Base-by-base conservation (phyloP, 2,888 invertebrate genomes). In the Tillus elongatus region DNA sequence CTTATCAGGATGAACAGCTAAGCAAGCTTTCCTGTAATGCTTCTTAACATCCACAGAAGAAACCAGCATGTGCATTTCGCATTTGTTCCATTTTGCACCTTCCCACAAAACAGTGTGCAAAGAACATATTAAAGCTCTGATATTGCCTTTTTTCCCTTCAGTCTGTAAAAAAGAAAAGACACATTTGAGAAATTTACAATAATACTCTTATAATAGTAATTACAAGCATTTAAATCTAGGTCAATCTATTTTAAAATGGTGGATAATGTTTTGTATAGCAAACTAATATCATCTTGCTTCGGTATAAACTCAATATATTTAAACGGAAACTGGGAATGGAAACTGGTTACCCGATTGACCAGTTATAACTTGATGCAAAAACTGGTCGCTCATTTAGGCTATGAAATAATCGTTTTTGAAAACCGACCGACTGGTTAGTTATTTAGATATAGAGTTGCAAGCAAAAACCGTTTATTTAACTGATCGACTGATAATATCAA, bases 1-100 rank as follows among this genome's bases (percentile, higher is more conserved):
- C 79, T 98, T 99, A 64, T 99, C 98, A 0, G 98, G 98, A 71
- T 99, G 98, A 27, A 97, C 93, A 34, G 92, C 90, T 28, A 98
- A 74, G 50, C 97, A 96, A 4, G 98, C 98, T 63, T 82, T 89
- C 35, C 95, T 74, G 63, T 97, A 98, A 51, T 84, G 80, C 58
- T 93, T 92, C 66, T 97, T 98, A 36, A 99, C 96, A 67, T 98
- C 92, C 1, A 82, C 80, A 2, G 91, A 74, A 0, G 88, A 75
- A 13, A 99, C 88, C 27, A 98, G 73, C 50, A 93, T 89, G 56
- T 91, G 82, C 93, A 99, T 97, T 58, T 92, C 89, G 55, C 86
- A 84, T 51, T 86, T 84, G 44, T 79, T 75, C 97, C 97, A 98
- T 53, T 89, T 84, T 15, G 85, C 86, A 33, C 87, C 93, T 31